Evolutionary conservation across 2,113 vertebrate genomes (phyloP).

Genomic region (Serilophus lunatus): DNA sequence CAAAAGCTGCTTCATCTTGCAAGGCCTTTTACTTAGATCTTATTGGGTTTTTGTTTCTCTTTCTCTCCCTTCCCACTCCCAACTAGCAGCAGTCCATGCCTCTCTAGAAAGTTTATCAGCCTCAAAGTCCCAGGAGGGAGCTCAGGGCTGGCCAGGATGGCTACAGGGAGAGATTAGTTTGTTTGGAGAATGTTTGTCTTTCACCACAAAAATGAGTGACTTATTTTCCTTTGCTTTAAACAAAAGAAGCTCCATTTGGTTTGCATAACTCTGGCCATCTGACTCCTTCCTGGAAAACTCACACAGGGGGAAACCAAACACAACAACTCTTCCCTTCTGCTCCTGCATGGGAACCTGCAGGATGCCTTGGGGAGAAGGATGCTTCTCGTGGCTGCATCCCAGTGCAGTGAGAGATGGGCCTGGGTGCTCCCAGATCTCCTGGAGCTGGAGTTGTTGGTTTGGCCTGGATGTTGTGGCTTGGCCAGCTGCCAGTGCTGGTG

Average conservation of each 20-base stretch:
- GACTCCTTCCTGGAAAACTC: conserved; percentile 67
- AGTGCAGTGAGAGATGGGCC: not conserved
- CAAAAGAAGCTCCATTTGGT: conserved; percentile 66
- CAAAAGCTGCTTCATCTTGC: not conserved
- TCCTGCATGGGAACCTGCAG: not conserved
- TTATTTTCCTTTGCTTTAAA: conserved; percentile 45
- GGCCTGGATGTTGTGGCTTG: not conserved
- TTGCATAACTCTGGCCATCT: conserved; percentile 65
- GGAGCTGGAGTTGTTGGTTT: no score
- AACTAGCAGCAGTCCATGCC: not conserved
- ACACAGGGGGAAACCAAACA: conserved; percentile 24
- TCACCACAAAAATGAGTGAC: conserved; percentile 64
- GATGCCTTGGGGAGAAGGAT: not conserved
- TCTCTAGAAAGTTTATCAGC: not conserved
- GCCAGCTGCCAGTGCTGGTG: not conserved
- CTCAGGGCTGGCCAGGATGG: conserved; percentile 36
- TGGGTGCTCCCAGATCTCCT: rapidly evolving
- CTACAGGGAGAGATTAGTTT: conserved; percentile 28
- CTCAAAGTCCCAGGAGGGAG: not conserved
- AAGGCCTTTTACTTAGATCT: not conserved
- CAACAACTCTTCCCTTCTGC: not conserved
- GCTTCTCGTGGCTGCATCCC: not conserved
- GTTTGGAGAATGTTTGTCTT: conserved; percentile 58
- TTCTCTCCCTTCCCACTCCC: not conserved
- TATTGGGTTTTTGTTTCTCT: conserved; percentile 8